Percentiles rank a stretch among this genome's conserved stretches.
Evolutionary conservation across 2,888 invertebrate genomes (phyloP).

Genomic region (Tuberolachnus salignus): DNA sequence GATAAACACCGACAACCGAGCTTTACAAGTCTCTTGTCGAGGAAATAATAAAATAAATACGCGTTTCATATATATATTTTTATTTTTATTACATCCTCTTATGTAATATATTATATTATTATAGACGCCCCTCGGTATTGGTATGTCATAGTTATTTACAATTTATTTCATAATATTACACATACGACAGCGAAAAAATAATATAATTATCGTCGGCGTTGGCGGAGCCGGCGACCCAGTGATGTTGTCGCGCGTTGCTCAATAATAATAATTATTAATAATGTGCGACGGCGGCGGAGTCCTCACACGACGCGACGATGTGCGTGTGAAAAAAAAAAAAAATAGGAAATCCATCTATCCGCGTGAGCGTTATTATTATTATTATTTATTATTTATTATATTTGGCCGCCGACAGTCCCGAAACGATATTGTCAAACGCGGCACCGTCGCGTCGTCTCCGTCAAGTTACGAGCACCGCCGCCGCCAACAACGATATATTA

Average conservation of each 20-base stretch:
- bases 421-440: neutral
- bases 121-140: neutral
- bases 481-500: too few species aligned
- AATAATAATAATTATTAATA: conserved; percentile 4
- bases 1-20: too few species aligned
- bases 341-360: neutral
- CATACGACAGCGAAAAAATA: neutral
- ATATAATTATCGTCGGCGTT: neutral
- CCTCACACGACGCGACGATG: neutral
- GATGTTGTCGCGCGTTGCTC: neutral
- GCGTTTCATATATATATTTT: neutral
- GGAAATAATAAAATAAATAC: neutral
- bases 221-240: neutral
- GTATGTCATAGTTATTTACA: conserved; percentile 13
- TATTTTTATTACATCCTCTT: neutral
- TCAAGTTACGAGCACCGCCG: too few species aligned
- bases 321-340: neutral
- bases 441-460: too few species aligned
- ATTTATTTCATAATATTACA: neutral
- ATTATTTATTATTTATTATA: neutral
- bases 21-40: neutral
- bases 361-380: neutral
- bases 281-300: neutral
- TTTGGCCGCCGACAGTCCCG: neutral
- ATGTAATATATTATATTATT: too few species aligned